Evolutionary conservation across 2,797 vertebrate species (phyloP).

Genomic region (Melanotaenia maccullochi): DNA sequence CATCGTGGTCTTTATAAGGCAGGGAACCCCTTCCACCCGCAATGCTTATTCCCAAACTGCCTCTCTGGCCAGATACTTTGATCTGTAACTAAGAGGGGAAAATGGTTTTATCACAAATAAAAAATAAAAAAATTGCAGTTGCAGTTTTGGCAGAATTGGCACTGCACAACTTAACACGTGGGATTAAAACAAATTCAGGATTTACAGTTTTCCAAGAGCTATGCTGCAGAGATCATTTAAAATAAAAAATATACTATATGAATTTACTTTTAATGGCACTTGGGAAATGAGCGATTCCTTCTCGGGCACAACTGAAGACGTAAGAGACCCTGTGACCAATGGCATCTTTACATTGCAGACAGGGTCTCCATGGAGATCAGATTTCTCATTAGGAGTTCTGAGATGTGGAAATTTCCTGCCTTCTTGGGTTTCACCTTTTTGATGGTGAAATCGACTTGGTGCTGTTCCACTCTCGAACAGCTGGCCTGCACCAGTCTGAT

Average conservation of each 20-base stretch:
- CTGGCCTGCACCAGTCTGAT: conserved; percentile 71
- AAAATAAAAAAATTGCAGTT: background rate
- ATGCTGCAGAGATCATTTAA: conserved; percentile 17
- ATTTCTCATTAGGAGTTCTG: conserved; percentile 38
- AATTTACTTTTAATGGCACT: conserved; percentile 83
- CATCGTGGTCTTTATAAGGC: conserved; percentile 87
- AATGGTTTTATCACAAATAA: conserved; percentile 32
- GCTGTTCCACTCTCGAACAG: conserved; percentile 57
- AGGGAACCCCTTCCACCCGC: conserved; percentile 89
- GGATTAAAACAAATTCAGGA: background rate
- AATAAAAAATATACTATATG: conserved; percentile 11
- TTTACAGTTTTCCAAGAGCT: background rate
- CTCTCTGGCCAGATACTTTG: conserved; percentile 86
- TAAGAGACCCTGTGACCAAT: conserved; percentile 26
- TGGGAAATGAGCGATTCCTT: conserved; percentile 63
- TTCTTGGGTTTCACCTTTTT: conserved; percentile 56
- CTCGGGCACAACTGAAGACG: conserved; percentile 39
- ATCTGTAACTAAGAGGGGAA: conserved; percentile 86
- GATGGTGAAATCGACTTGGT: conserved; percentile 51
- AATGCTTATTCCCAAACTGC: conserved; percentile 89
- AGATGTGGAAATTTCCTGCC: conserved; percentile 68
- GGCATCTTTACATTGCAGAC: conserved; percentile 30
- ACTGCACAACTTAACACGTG: background rate
- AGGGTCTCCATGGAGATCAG: conserved; percentile 57
- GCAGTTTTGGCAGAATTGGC: background rate